Evolutionary conservation across 1,140 invertebrate genomes (phyloP).

Genomic region (Anagrus nilaparvatae): DNA sequence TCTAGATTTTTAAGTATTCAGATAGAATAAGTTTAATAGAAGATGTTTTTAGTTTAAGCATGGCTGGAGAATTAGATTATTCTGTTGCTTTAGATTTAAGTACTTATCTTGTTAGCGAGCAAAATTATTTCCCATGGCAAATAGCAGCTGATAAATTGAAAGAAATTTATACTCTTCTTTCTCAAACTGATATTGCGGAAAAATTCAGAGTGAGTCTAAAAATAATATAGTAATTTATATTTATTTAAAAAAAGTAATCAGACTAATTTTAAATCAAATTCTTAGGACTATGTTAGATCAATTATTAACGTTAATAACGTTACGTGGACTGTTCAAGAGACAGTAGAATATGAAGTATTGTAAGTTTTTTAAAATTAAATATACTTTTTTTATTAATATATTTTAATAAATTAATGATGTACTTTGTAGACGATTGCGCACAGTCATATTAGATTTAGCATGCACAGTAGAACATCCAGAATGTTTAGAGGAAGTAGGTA

Average conservation of each 20-base stretch:
- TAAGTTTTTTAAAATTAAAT: too few relatives aligned
- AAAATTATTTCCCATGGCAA: slow-evolving; percentile 62
- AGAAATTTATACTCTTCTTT: slow-evolving; percentile 48
- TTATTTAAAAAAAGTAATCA: slow-evolving; percentile 20
- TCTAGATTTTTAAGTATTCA: slow-evolving; percentile 50
- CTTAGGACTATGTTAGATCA: slow-evolving; percentile 40
- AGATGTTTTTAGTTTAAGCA: slow-evolving; percentile 74
- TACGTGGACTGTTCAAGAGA: slow-evolving; percentile 45
- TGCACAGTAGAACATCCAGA: slow-evolving; percentile 46
- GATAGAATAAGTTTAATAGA: slow-evolving; percentile 79
- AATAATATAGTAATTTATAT: too few relatives aligned
- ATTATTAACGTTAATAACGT: slow-evolving; percentile 43
- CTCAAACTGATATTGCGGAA: slow-evolving; percentile 45
- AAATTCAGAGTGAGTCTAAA: slow-evolving; percentile 50
- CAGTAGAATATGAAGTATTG: slow-evolving; percentile 48
- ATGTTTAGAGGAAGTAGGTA: slow-evolving; percentile 45
- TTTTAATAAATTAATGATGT: too few relatives aligned
- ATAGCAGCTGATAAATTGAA: slow-evolving; percentile 48
- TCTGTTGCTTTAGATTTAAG: slow-evolving; percentile 54
- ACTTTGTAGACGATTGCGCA: slow-evolving; percentile 43
- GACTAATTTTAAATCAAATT: slow-evolving; percentile 17
- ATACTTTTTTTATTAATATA: too few relatives aligned
- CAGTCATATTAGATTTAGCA: slow-evolving; percentile 49
- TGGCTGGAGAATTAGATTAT: slow-evolving; percentile 55
- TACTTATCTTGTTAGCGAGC: slow-evolving; percentile 55